Percentiles rank a stretch among this genome's conserved stretches.
These are phyloP conservation scores for Leontopithecus rosalia DNA, from an alignment of 2,797 vertebrate species.

Conservation along the genomic window DNA sequence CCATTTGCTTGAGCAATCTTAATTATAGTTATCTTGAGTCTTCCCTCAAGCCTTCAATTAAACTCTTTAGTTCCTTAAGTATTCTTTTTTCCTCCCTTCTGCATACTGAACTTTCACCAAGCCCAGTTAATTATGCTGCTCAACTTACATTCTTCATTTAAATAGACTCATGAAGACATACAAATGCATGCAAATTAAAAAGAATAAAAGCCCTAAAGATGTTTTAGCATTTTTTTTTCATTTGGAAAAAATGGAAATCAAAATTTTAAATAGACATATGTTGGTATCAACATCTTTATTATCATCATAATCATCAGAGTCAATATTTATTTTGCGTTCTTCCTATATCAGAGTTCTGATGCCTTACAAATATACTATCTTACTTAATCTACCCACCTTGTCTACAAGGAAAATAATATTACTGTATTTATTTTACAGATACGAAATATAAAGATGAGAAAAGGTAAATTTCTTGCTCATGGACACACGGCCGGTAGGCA, in stretches of 20 bases:
- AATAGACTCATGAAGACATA: not conserved
- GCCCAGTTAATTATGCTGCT: not conserved
- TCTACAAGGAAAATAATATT: not conserved
- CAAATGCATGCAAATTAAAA: not conserved
- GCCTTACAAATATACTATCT: not conserved
- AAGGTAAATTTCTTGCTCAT: not conserved
- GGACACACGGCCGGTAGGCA: not conserved
- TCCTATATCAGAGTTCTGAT: not conserved
- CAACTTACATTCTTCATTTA: not conserved
- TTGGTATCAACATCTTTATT: not conserved
- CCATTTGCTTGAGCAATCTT: not conserved
- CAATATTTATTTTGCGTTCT: not conserved
- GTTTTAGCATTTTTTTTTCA: not conserved
- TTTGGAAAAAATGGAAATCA: not conserved
- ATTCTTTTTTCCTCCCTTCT: not conserved
- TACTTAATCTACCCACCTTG: not conserved
- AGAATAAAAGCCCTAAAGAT: not conserved
- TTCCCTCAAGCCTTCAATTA: not conserved
- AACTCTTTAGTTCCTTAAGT: not conserved
- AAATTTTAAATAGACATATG: not conserved
- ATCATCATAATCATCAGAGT: not conserved
- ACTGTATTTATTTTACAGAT: not conserved
- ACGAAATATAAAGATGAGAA: not conserved
- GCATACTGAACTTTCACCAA: not conserved
- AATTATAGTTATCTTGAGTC: not conserved